A percentile compares a stretch with the other conserved stretches of the same genome.
phyloP scores from a whole-genome alignment of 2,797 vertebrate genomes.

The Microctenopoma steveboyesi region DNA sequence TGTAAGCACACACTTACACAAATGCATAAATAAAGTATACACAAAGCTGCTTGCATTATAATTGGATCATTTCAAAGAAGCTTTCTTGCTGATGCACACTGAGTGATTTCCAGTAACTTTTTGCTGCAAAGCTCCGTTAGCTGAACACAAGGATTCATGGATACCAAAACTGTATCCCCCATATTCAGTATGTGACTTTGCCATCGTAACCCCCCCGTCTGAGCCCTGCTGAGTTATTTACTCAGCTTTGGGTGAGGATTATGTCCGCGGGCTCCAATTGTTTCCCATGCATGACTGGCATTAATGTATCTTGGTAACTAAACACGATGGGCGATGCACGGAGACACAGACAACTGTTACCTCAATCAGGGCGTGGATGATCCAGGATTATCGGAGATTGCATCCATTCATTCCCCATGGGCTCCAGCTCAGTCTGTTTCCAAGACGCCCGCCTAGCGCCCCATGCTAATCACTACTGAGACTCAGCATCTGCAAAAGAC shows the following conservation, averaged over 20 bases:
- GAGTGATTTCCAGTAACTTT: conserved; percentile 42
- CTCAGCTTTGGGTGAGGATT: conserved; percentile 69
- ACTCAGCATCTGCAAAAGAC: conserved; percentile 38
- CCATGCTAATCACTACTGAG: conserved; percentile 63
- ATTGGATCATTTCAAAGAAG: conserved; percentile 51
- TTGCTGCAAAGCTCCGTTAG: conserved; percentile 30
- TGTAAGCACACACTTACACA: conserved; percentile 8
- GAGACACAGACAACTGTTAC: conserved; percentile 58
- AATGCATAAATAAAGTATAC: background rate
- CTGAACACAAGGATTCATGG: conserved; percentile 32
- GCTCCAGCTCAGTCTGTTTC: conserved; percentile 46
- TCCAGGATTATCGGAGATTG: conserved; percentile 70
- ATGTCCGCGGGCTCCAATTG: conserved; percentile 63
- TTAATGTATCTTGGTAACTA: conserved; percentile 68
- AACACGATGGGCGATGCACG: conserved; percentile 63
- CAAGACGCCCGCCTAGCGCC: conserved; percentile 48
- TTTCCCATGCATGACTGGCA: conserved; percentile 74
- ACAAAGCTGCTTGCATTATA: conserved; percentile 50
- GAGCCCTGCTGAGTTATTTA: conserved; percentile 62
- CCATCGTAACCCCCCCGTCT: conserved; percentile 34
- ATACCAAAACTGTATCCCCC: conserved; percentile 50
- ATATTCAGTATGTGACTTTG: conserved; percentile 53
- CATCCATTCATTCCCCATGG: conserved; percentile 64
- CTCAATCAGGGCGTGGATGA: conserved; percentile 73
- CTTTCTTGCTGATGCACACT: conserved; percentile 44